Evolutionary conservation across 2,797 vertebrate species (phyloP).

Genomic region (Micrastur ruficollis): DNA sequence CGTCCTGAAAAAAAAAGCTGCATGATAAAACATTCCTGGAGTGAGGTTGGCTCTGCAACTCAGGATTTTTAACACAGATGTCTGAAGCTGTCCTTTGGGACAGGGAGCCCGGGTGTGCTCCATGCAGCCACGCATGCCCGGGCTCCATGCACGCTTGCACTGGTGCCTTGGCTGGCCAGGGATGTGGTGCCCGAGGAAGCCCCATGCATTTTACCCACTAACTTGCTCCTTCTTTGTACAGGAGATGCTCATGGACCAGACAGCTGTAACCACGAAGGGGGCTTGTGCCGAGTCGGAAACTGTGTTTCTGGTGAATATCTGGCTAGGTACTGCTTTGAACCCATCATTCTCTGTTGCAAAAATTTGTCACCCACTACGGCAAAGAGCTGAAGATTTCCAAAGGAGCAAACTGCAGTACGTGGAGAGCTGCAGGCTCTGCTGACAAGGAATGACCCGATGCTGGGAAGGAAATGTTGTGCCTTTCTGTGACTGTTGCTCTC

Average conservation of each 20-base stretch:
- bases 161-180: rapidly evolving
- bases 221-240: neutral
- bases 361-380: rapidly evolving
- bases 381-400: neutral
- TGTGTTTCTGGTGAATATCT: neutral
- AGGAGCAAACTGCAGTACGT: neutral
- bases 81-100: neutral
- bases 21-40: neutral
- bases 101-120: neutral
- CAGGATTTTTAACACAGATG: neutral
- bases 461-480: neutral
- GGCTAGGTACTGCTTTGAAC: conserved; percentile 33
- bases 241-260: neutral
- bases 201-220: rapidly evolving
- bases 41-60: neutral
- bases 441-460: rapidly evolving
- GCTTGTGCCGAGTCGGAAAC: conserved; percentile 1
- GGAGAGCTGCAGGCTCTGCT: neutral
- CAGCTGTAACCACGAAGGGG: neutral
- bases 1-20: neutral
- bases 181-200: neutral
- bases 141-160: rapidly evolving
- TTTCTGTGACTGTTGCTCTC: neutral
- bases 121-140: neutral
- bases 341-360: conserved; percentile 54